Percentiles rank a stretch among this genome's conserved stretches.
These are phyloP conservation scores for Florisuga fusca DNA, from an alignment of 2,797 vertebrate genomes.

Conservation along the genomic window DNA sequence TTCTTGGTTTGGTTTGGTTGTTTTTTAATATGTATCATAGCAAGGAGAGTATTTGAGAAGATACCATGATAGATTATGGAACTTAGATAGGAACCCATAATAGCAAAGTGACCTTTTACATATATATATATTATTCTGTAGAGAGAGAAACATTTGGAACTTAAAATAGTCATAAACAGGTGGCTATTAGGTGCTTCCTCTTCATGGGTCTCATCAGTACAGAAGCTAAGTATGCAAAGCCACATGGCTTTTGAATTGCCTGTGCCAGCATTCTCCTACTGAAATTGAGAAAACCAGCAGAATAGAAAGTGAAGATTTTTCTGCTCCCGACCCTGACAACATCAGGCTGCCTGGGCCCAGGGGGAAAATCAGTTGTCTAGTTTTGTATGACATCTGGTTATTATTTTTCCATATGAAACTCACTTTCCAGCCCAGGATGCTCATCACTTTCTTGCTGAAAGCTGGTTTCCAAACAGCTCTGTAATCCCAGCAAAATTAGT, in stretches of 20 bases:
- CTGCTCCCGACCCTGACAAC: not conserved
- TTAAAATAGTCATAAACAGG: slow-evolving; percentile 63
- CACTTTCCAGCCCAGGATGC: not conserved
- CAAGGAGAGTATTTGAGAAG: slow-evolving; percentile 24
- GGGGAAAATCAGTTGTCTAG: not conserved
- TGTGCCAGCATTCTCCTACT: slow-evolving; percentile 39
- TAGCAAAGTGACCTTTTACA: slow-evolving; percentile 48
- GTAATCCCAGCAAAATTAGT: not conserved
- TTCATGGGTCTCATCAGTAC: slow-evolving; percentile 32
- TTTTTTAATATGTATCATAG: not conserved
- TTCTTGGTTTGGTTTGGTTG: not conserved
- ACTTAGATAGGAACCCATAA: slow-evolving; percentile 40
- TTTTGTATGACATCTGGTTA: not conserved
- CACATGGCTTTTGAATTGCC: slow-evolving; percentile 33
- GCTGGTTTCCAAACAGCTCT: not conserved
- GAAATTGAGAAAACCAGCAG: slow-evolving; percentile 50
- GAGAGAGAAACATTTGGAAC: slow-evolving; percentile 49
- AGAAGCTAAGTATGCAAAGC: slow-evolving; percentile 17
- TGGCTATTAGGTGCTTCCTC: slow-evolving; percentile 52
- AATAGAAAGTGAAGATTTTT: slow-evolving; percentile 10
- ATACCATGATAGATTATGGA: not conserved
- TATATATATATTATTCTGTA: slow-evolving; percentile 48
- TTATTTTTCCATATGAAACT: not conserved
- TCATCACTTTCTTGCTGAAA: not conserved
- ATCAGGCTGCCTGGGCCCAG: not conserved